Base-by-base conservation (phyloP, 2,113 vertebrate genomes). In the Proterorhinus semilunaris region DNA sequence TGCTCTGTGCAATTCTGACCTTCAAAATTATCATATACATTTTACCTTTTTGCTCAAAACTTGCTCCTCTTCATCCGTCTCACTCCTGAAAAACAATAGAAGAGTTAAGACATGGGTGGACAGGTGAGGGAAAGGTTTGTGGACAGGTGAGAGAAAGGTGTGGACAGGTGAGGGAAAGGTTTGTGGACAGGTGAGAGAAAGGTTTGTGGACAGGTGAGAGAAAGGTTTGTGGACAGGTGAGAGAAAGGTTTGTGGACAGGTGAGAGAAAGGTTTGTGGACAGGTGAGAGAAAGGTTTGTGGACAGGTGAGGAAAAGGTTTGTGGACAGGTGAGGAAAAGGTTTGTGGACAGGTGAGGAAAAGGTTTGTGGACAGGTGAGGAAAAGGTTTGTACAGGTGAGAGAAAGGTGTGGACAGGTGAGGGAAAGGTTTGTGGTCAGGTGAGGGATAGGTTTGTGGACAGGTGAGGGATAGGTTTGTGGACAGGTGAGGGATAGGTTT, bases 41-140 rank as follows among this genome's bases (percentile, higher is more conserved):
- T 46, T 76, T 62, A 82, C 72, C 91, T 93, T 43, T 6, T 52
- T 51, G 12, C 11, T 6, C 10, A 3, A 16, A 8, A 49, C 27
- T 9, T 62, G 42, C 4, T 63, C 52, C 11, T 68, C 65, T 42
- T 44, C 27, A 0, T 66, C 64, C 16, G 8, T 11, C 64, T 63
- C 50, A n/a, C 69, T 17, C 55, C 87, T 89, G 68, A 49, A 69
- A 36, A 68, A 16, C 12, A 10, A 42, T 6, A 13, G 42, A 8
- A 63, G 36, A 48, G 51, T 36, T 6, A 21, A 21, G 8, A 55
- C 17, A n/a, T 4, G 50, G 7, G 50, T n/a, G 15, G 13, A 2
- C 6, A n/a, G 50, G 13, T 7, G 11, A n/a, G 13, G 1, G 1
- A 51, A 12, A 51, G 0, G 13, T 0, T n/a, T n/a, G 49, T 6